phyloP scores from a whole-genome alignment of 2,113 vertebrate species.

The Pleuronectes platessa region DNA sequence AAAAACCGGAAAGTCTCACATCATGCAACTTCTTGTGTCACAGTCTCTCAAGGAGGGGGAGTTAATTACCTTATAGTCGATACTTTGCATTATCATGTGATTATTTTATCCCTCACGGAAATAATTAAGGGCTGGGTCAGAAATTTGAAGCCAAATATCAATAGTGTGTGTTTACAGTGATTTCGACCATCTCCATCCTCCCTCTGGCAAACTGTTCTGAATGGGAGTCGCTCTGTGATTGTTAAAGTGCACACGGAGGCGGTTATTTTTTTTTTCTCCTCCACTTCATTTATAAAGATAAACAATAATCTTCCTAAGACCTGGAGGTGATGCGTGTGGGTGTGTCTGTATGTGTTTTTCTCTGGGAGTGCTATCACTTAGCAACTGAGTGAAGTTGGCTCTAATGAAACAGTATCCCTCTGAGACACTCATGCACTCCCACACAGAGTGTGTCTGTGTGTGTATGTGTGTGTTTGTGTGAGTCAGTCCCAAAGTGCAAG shows the following conservation, averaged over 20 bases:
- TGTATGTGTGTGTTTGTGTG: slow-evolving; percentile 10
- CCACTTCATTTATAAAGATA: slow-evolving; percentile 66
- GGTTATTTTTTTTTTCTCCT: neutral
- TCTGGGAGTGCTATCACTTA: slow-evolving; percentile 76
- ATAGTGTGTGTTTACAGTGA: slow-evolving; percentile 12
- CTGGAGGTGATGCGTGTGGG: slow-evolving; percentile 72
- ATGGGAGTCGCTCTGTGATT: slow-evolving; percentile 44
- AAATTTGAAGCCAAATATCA: neutral
- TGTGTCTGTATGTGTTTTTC: slow-evolving; percentile 72
- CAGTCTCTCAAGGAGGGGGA: neutral
- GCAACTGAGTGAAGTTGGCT: slow-evolving; percentile 77
- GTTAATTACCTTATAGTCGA: too few relatives aligned
- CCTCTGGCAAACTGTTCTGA: neutral
- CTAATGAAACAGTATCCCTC: slow-evolving; percentile 79
- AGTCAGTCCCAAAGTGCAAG: neutral
- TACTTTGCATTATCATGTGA: neutral
- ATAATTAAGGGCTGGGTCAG: neutral
- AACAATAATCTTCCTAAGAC: slow-evolving; percentile 70
- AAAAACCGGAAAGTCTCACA: neutral
- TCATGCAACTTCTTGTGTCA: neutral
- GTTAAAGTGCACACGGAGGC: slow-evolving; percentile 19
- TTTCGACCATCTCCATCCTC: neutral
- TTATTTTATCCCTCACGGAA: slow-evolving; percentile 12
- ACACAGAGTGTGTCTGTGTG: slow-evolving; percentile 58
- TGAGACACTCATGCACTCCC: slow-evolving; percentile 68